Base-by-base conservation (phyloP, 2,113 vertebrate species). In the Caranx melampygus region DNA sequence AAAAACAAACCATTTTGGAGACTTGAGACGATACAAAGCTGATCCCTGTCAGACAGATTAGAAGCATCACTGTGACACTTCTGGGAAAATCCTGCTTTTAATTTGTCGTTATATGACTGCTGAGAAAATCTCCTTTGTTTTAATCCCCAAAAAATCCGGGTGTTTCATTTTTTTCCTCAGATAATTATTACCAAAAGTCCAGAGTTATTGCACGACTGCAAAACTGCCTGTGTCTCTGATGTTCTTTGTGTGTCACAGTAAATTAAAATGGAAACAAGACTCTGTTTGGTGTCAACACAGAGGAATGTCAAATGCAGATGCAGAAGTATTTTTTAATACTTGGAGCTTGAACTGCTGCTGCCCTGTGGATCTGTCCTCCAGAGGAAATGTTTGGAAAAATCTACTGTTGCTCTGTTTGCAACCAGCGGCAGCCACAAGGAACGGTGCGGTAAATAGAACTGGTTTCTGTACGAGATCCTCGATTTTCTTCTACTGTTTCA, bases 151-250 rank as follows among this genome's bases (percentile, higher is more conserved):
- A 90, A 79, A 90, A 79, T 87, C 81, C 75, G 80, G 76, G 73
- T 85, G 80, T 86, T 88, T 76, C 13, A 10, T 78, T 78, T 87
- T 87, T 85, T 87, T 75, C 42, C 75, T 31, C 74, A 84, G 88
- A 94, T 94, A 94, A 94, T 95, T 94, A 94, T 92, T 93, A 89
- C 92, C 89, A 94, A 95, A 93, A 93, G 92, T 67, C 68, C 79
- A 82, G 81, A 89, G 85, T 93, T 91, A 90, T 90, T 93, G 92
- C 87, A 77, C 79, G 52, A 81, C 78, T 89, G 52, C 51, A 82
- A 86, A 82, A 85, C 82, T 47, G 63, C 51, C 79, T 69, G 21
- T 87, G 67, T 80, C 87, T 90, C 86, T 90, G 91, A 93, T 90
- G 89, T 91, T 81, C 85, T 86, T 73, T 84, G 78, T 83, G 86